Conservation (phyloP, 2,888 invertebrate species). For the Eupithecia abbreviata region DNA sequence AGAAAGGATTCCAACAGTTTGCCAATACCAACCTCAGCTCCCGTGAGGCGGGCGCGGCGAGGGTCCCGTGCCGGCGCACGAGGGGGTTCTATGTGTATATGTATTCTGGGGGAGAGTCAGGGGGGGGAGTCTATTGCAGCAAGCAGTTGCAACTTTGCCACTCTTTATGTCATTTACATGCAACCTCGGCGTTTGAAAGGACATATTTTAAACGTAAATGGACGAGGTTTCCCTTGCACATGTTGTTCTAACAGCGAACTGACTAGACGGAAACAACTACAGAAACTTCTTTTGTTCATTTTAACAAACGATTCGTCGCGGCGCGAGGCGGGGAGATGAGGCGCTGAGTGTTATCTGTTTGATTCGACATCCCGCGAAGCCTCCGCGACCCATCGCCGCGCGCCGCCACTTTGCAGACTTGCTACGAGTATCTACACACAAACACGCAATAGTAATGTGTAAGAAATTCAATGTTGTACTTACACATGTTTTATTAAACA, state of each 20-base stretch:
- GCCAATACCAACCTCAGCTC: conserved; percentile 5
- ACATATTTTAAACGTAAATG: background rate
- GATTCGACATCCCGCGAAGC: background rate
- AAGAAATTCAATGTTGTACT: too few relatives aligned
- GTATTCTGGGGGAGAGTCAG: conserved; percentile 7
- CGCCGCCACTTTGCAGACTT: background rate
- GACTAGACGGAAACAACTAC: background rate
- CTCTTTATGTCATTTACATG: conserved; percentile 24
- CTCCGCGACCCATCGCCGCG: background rate
- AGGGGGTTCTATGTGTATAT: conserved; percentile 14
- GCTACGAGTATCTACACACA: background rate
- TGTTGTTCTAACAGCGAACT: background rate
- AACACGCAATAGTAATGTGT: background rate
- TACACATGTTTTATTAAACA: too few relatives aligned
- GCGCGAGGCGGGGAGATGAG: background rate
- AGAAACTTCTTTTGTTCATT: background rate
- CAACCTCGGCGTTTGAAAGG: background rate
- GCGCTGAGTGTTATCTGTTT: background rate
- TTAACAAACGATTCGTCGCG: background rate
- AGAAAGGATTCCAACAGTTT: conserved; percentile 1
- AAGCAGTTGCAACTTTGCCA: conserved; percentile 28
- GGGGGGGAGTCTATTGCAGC: conserved; percentile 14
- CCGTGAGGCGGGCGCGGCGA: conserved; percentile 11
- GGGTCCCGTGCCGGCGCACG: background rate
- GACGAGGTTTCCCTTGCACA: too few relatives aligned